Conservation (phyloP, 2,113 vertebrate species). For the Mirounga angustirostris region DNA sequence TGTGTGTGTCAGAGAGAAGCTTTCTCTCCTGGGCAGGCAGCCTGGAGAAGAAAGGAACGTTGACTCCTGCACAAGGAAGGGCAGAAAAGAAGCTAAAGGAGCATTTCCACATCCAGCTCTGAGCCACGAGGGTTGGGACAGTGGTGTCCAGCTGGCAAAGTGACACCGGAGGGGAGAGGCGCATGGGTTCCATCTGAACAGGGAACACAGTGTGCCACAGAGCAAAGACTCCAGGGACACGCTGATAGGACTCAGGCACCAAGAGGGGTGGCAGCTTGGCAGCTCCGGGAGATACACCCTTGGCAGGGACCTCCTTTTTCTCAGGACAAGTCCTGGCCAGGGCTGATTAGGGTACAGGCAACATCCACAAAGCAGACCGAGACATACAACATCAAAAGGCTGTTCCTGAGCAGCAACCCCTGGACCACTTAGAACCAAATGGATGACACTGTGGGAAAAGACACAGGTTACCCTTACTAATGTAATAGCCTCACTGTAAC, state of each 20-base stretch:
- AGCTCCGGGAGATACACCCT: not conserved
- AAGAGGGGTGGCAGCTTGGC: not conserved
- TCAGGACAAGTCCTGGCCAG: not conserved
- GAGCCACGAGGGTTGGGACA: not conserved
- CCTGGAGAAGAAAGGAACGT: not conserved
- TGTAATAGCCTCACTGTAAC: not conserved
- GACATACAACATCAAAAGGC: not conserved
- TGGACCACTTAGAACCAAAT: not conserved
- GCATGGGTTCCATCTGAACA: not conserved
- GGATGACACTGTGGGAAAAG: not conserved
- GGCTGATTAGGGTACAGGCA: accelerated
- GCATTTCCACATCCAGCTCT: not conserved
- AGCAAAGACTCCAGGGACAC: not conserved
- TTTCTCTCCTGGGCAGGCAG: not conserved
- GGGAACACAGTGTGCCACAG: accelerated
- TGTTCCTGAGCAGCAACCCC: not conserved
- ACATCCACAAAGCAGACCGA: not conserved
- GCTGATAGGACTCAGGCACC: accelerated
- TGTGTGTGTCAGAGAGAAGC: not conserved
- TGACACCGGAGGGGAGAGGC: not conserved
- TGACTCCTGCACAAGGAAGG: accelerated
- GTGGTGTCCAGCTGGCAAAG: not conserved
- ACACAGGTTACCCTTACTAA: accelerated
- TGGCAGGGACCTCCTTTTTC: not conserved
- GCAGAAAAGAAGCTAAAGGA: not conserved